Evolutionary conservation across 2,888 invertebrate genomes (phyloP), one percentile per base, ranked within the genome.

Genomic region (Agrotis ipsilon): DNA sequence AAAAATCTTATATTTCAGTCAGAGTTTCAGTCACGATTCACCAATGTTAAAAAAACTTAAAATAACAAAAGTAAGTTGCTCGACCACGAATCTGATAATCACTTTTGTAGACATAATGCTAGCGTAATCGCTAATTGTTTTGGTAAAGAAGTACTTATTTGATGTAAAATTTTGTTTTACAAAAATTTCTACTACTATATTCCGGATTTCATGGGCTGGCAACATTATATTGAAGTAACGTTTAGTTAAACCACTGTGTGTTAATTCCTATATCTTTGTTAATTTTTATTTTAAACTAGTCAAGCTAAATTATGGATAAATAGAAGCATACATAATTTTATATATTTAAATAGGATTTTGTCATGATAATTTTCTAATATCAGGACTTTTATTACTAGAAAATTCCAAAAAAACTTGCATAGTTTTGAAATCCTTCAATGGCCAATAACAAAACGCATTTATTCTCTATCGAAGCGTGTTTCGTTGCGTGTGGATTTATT

Each of bases 401-500:
- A n/a, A 11, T 0, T 14, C 11, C 0, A 1, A 13, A 27, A 19
- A 7, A 32, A 19, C 13, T 4, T n/a, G 0, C 1, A 4, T 0
- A 21, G 7, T 52, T 32, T 58, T 43, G 3, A 45, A 27, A 68
- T 19, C 13, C 19, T 5, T 0, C 9, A 49, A 9, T n/a, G 16
- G 16, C 49, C 62, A 77, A 62, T 61, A 77, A 81, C 67, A 43
- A 77, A 80, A 80, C 84, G 83, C 24, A 66, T 24, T 60, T 61
- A 70, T 77, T 83, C 81, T 78, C 66, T 74, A 21, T 59, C 60
- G 65, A 80, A 84, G 86, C 86, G 89, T 85, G 86, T 83, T 85
- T 86, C 76, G 68, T 68, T 83, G 85, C 72, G 62, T 66, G 72
- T 68, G 77, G 82, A 85, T 84, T 84, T 86, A 80, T 83, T 86